Conservation (phyloP, 1,140 invertebrate species). For the Drosophila malerkotliana region DNA sequence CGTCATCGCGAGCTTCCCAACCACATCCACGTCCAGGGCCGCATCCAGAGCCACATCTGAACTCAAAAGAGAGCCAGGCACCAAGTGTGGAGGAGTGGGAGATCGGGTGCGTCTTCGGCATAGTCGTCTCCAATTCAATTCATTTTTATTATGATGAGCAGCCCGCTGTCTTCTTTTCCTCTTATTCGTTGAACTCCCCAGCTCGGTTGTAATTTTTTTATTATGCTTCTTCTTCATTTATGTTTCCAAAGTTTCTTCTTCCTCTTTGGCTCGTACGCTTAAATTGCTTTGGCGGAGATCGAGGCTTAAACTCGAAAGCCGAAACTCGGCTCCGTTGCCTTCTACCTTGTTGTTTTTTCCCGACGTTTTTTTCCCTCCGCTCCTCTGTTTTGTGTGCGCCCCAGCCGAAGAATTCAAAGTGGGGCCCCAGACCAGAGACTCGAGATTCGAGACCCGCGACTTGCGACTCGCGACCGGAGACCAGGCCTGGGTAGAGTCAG, state of each 20-base stretch:
- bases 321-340: slow-evolving; percentile 51
- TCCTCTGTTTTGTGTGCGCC: slow-evolving; percentile 43
- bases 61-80: slow-evolving; percentile 1
- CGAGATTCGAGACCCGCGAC: slow-evolving; percentile 16
- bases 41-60: slow-evolving; percentile 1
- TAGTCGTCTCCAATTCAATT: slow-evolving; percentile 71
- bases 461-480: slow-evolving; percentile 5
- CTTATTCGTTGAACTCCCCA: slow-evolving; percentile 51
- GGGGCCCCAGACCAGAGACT: slow-evolving; percentile 44
- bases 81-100: slow-evolving; percentile 13
- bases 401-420: slow-evolving; percentile 76
- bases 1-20: slow-evolving; percentile 59
- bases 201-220: slow-evolving; percentile 24
- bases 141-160: slow-evolving; percentile 79
- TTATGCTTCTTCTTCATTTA: slow-evolving; percentile 46
- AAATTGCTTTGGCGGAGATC: slow-evolving; percentile 74
- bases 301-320: slow-evolving; percentile 42
- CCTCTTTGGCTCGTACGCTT: slow-evolving; percentile 75
- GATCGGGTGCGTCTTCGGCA: slow-evolving; percentile 30
- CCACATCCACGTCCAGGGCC: background rate
- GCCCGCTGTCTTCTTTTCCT: slow-evolving; percentile 34
- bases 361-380: slow-evolving; percentile 15
- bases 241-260: slow-evolving; percentile 78
- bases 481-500: slow-evolving; percentile 10
- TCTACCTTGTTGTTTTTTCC: slow-evolving; percentile 31